phyloP scores from a whole-genome alignment of 1,140 invertebrate species.

The Drosophila ananassae region DNA sequence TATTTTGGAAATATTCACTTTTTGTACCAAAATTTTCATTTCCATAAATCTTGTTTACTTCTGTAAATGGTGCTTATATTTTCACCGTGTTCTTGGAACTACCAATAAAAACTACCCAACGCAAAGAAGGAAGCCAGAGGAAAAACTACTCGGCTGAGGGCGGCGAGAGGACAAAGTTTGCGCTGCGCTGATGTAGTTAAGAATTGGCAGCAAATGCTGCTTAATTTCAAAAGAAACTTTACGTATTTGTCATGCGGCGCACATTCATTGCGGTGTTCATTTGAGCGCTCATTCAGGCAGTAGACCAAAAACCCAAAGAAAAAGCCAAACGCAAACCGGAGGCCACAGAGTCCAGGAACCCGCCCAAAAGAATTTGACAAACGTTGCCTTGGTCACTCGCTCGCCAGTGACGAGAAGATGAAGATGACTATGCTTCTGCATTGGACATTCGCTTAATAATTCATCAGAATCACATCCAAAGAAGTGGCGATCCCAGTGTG shows the following conservation, averaged over 20 bases:
- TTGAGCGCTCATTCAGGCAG: constrained; percentile 75
- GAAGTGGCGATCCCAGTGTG: constrained; percentile 16
- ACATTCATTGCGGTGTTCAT: constrained; percentile 83
- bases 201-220: constrained; percentile 82
- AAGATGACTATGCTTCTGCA: constrained; percentile 21
- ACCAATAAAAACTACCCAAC: constrained; percentile 43
- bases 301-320: constrained; percentile 3
- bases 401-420: neutral
- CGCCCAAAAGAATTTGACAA: constrained; percentile 41
- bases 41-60: neutral
- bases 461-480: constrained; percentile 48
- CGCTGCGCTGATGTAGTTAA: constrained; percentile 77
- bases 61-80: neutral
- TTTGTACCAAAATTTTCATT: neutral
- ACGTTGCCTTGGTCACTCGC: constrained; percentile 56
- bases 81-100: neutral
- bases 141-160: constrained; percentile 49
- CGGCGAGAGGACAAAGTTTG: constrained; percentile 74
- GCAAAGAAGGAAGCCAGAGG: constrained; percentile 34
- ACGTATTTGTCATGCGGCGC: constrained; percentile 81
- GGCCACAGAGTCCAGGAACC: neutral
- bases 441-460: constrained; percentile 66
- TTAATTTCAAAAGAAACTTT: constrained; percentile 83
- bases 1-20: no score
- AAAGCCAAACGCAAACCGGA: neutral